These are phyloP conservation scores for Lutra lutra DNA, from an alignment of 2,797 vertebrate species.

Conservation along the genomic window DNA sequence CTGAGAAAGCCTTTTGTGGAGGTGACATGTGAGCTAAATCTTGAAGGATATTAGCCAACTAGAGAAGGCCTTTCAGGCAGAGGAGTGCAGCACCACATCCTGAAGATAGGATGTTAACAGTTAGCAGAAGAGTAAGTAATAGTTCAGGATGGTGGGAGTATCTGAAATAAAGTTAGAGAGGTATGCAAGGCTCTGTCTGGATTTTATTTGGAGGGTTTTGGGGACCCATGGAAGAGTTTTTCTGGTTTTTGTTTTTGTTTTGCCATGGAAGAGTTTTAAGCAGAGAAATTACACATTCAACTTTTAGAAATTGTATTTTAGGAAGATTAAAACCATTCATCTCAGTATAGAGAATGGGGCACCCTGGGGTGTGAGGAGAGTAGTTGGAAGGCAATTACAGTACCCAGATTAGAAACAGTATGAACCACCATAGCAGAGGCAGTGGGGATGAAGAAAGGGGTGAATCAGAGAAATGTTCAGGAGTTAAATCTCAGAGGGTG, in stretches of 20 bases:
- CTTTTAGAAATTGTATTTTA: conserved; percentile 12
- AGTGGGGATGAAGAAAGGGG: background rate
- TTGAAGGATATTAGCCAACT: conserved; percentile 5
- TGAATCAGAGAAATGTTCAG: background rate
- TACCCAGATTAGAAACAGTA: conserved; percentile 3
- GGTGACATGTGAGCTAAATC: background rate
- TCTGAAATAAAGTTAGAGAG: background rate
- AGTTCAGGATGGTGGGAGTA: background rate
- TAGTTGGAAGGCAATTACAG: background rate
- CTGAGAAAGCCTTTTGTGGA: background rate
- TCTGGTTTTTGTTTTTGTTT: background rate
- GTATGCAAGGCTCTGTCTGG: background rate
- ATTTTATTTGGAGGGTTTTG: background rate
- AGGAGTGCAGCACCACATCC: background rate
- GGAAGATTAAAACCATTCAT: conserved; percentile 9
- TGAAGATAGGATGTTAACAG: background rate
- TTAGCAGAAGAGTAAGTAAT: background rate
- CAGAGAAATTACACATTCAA: background rate
- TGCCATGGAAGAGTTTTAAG: background rate
- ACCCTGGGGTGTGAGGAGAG: background rate
- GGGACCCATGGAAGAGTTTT: background rate
- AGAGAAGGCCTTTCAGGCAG: conserved; percentile 21
- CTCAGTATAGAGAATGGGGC: background rate
- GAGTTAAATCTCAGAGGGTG: background rate
- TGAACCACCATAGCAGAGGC: background rate